Conservation (phyloP, 2,888 invertebrate species). For the Tetranychus piercei region DNA sequence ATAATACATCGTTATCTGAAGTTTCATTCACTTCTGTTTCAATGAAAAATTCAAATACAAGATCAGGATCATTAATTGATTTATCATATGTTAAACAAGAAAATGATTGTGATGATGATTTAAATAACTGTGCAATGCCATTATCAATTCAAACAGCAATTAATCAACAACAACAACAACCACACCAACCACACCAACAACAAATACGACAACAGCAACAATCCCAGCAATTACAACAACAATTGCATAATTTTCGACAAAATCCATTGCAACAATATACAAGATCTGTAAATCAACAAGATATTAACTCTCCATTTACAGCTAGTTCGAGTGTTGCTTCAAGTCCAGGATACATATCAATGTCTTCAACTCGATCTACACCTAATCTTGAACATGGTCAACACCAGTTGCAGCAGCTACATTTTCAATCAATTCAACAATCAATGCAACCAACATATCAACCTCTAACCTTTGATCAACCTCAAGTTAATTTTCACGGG, state of each 20-base stretch:
- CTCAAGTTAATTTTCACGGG: background rate
- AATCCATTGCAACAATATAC: background rate
- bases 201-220: background rate
- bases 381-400: background rate
- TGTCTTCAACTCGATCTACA: background rate
- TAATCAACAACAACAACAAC: background rate
- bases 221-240: background rate
- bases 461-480: background rate
- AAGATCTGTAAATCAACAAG: background rate
- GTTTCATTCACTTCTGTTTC: background rate
- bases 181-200: background rate
- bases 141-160: background rate
- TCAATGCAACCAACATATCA: background rate
- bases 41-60: background rate
- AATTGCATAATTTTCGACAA: background rate
- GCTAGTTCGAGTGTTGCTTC: background rate
- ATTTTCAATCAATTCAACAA: background rate
- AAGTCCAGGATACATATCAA: background rate
- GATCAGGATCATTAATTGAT: background rate
- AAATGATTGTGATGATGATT: background rate
- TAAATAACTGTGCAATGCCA: background rate
- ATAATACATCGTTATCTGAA: conserved; percentile 2
- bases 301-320: background rate
- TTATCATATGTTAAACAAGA: background rate
- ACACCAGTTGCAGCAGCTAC: background rate